Conservation (phyloP, 2,797 vertebrate genomes). For the Falco rusticolus region DNA sequence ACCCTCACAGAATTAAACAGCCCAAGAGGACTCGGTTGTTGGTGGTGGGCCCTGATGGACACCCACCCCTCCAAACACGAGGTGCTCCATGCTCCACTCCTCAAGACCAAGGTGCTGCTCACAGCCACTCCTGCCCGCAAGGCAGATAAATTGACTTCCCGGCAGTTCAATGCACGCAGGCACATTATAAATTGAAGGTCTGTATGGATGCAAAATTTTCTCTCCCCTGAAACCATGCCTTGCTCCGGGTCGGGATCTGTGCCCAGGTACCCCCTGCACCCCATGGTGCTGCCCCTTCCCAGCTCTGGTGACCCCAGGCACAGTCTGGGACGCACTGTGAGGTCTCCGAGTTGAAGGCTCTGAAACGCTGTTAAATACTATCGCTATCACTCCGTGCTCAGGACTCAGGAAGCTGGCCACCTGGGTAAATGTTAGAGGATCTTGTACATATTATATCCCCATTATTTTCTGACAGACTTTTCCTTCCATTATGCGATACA, state of each 20-base stretch:
- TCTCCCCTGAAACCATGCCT: rapidly evolving
- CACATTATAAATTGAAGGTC: background rate
- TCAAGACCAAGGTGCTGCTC: background rate
- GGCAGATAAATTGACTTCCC: background rate
- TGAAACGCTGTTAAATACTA: background rate
- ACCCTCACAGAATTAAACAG: background rate
- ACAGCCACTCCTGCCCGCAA: rapidly evolving
- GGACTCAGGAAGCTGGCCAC: conserved; percentile 72
- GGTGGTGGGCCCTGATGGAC: background rate
- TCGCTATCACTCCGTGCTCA: background rate
- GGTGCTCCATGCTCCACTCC: background rate
- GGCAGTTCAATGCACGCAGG: rapidly evolving
- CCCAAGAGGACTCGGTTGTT: background rate
- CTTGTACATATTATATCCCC: conserved; percentile 62
- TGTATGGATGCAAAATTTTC: background rate
- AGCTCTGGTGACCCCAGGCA: background rate
- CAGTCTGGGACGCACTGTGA: rapidly evolving
- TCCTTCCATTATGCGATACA: conserved; percentile 78
- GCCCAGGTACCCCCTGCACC: background rate
- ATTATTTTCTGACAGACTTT: conserved; percentile 75
- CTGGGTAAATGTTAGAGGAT: conserved; percentile 73
- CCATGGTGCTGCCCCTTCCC: background rate
- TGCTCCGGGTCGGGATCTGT: rapidly evolving
- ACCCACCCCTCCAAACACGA: background rate
- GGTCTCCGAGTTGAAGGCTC: background rate